These are phyloP conservation scores for Hyposoter didymator DNA, from an alignment of 2,888 invertebrate genomes.

Conservation along the genomic window DNA sequence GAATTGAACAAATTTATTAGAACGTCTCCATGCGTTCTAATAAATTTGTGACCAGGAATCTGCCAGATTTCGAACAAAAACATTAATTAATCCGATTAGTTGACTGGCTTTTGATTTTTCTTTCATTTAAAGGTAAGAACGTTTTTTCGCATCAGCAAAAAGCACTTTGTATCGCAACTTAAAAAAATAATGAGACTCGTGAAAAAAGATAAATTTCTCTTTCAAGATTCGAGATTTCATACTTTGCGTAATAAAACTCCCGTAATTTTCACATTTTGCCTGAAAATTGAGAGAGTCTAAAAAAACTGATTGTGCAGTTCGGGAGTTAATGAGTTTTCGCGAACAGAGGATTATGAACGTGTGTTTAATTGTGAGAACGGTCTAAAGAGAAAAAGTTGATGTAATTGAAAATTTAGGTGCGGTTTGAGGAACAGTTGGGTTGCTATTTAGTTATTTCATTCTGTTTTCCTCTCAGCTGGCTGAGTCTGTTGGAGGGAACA, in stretches of 20 bases:
- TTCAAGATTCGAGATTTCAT: too few species aligned
- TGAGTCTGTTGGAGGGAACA: constrained; percentile 93
- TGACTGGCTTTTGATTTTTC: too few species aligned
- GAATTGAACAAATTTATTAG: not conserved
- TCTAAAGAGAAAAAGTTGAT: too few species aligned
- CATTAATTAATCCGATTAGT: not conserved
- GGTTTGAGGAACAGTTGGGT: not conserved
- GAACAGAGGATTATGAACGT: not conserved
- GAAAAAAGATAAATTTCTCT: too few species aligned
- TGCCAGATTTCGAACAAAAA: not conserved
- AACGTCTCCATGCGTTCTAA: not conserved
- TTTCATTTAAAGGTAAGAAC: too few species aligned
- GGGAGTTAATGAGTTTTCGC: not conserved
- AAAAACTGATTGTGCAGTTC: not conserved
- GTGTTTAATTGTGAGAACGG: not conserved
- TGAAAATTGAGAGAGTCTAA: too few species aligned
- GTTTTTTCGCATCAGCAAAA: too few species aligned
- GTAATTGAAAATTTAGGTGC: not conserved
- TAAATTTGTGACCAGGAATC: too few species aligned
- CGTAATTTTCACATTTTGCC: too few species aligned
- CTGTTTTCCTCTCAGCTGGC: constrained; percentile 89
- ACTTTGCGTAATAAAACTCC: too few species aligned
- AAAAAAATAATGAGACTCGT: too few species aligned
- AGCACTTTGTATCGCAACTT: too few species aligned
- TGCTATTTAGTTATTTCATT: constrained; percentile 33